Percentiles rank a stretch among this genome's conserved stretches.
phyloP scores from a whole-genome alignment of 2,797 vertebrate species.

The Tokudaia tokunoshimensis region DNA sequence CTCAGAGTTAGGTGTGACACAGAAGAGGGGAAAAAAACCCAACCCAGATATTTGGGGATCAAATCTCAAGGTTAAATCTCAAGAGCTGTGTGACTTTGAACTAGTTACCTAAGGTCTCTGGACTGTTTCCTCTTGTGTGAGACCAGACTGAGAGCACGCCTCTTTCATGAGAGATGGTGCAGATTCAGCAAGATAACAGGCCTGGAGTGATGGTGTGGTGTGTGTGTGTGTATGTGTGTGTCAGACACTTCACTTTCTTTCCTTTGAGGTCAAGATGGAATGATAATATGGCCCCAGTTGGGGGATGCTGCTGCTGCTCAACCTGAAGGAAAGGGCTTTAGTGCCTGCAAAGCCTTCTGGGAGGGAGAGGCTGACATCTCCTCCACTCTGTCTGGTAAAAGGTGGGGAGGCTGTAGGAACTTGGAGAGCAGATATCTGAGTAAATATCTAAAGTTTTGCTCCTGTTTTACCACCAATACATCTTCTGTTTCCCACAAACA shows the following conservation, averaged over 20 bases:
- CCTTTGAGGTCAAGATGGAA: slow-evolving; percentile 73
- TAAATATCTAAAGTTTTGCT: not conserved
- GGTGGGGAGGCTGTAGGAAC: not conserved
- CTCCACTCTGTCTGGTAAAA: not conserved
- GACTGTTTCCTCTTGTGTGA: slow-evolving; percentile 67
- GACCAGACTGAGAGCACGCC: slow-evolving; percentile 31
- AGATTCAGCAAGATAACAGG: slow-evolving; percentile 74
- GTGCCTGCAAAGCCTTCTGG: slow-evolving; percentile 35
- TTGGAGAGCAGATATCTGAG: not conserved
- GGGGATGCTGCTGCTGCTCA: not conserved
- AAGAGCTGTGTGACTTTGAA: slow-evolving; percentile 1
- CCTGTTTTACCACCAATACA: not conserved
- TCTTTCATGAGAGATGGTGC: slow-evolving; percentile 29
- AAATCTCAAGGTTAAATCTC: slow-evolving; percentile 59
- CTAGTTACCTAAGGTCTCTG: slow-evolving; percentile 68
- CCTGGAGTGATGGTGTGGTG: not conserved
- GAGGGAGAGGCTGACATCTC: not conserved
- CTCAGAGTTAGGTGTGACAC: not conserved
- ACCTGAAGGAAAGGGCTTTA: not conserved
- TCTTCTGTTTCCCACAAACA: not conserved
- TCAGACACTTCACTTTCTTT: slow-evolving; percentile 70
- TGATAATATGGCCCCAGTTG: slow-evolving; percentile 45
- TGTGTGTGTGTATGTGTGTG: not conserved
- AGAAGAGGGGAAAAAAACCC: not conserved
- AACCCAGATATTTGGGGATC: not conserved